phyloP scores from a whole-genome alignment of 2,113 vertebrate species.

The Lophura nycthemera region DNA sequence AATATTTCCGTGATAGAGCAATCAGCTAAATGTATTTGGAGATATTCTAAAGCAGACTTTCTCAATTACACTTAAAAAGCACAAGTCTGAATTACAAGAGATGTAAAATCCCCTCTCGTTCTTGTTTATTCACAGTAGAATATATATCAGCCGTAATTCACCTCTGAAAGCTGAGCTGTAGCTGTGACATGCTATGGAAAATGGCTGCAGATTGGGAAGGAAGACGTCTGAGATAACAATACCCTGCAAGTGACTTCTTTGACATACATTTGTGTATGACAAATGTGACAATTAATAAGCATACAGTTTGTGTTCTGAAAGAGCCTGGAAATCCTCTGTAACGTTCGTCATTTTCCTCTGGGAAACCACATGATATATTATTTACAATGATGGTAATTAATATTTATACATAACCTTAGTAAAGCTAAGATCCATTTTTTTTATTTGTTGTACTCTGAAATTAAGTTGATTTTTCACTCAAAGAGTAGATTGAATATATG shows the following conservation, averaged over 20 bases:
- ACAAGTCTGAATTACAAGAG: not conserved
- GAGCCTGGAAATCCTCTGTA: not conserved
- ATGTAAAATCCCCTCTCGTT: not conserved
- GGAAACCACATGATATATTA: not conserved
- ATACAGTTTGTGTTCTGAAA: not conserved
- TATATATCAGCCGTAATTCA: not conserved
- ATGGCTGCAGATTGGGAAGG: not conserved
- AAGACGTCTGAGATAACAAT: not conserved
- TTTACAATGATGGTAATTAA: not conserved
- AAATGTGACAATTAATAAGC: slow-evolving; percentile 17
- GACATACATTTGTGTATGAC: not conserved
- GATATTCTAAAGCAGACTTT: not conserved
- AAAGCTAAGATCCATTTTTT: not conserved
- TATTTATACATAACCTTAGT: not conserved
- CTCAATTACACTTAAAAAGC: not conserved
- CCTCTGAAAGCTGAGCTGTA: not conserved
- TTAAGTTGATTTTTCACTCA: not conserved
- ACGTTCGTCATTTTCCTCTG: not conserved
- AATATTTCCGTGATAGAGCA: not conserved
- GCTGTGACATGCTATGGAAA: not conserved
- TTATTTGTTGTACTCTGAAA: not conserved
- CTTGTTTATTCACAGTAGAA: not conserved
- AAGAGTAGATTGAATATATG: not conserved
- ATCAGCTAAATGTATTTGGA: not conserved
- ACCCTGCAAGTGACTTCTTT: not conserved